Evolutionary conservation across 2,113 vertebrate species (phyloP).

Genomic region (Hoplias malabaricus): DNA sequence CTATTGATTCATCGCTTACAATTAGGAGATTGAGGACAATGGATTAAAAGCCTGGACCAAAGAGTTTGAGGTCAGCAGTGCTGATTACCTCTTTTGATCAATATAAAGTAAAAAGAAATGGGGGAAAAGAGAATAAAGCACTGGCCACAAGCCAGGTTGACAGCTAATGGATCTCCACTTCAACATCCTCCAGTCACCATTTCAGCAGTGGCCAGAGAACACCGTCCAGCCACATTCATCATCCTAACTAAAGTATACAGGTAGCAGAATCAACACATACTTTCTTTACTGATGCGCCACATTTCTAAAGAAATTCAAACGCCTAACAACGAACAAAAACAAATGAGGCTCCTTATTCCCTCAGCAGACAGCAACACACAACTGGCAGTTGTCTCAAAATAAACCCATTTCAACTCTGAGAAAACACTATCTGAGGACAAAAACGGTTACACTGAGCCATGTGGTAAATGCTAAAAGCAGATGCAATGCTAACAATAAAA

Average conservation of each 20-base stretch:
- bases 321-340: conserved; percentile 25
- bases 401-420: too few relatives aligned
- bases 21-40: conserved; percentile 41
- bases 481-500: not conserved
- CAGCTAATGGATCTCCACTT: conserved; percentile 46
- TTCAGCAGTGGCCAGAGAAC: conserved; percentile 14
- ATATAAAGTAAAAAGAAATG: conserved; percentile 16
- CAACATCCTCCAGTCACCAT: conserved; percentile 33
- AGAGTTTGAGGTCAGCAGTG: conserved; percentile 34
- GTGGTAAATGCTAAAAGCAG: not conserved
- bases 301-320: conserved; percentile 16
- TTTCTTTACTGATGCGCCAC: conserved; percentile 43
- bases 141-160: conserved; percentile 23
- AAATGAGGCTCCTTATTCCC: not conserved
- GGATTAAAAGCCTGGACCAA: conserved; percentile 13
- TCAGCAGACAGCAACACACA: not conserved
- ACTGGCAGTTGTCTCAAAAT: conserved; percentile 17
- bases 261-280: conserved; percentile 52
- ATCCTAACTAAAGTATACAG: conserved; percentile 49
- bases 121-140: not conserved
- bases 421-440: conserved; percentile 23
- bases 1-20: conserved; percentile 46
- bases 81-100: conserved; percentile 40
- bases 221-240: conserved; percentile 54
- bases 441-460: not conserved